Evolutionary conservation across 2,113 vertebrate species (phyloP).

Genomic region (Pterocles burchelli): DNA sequence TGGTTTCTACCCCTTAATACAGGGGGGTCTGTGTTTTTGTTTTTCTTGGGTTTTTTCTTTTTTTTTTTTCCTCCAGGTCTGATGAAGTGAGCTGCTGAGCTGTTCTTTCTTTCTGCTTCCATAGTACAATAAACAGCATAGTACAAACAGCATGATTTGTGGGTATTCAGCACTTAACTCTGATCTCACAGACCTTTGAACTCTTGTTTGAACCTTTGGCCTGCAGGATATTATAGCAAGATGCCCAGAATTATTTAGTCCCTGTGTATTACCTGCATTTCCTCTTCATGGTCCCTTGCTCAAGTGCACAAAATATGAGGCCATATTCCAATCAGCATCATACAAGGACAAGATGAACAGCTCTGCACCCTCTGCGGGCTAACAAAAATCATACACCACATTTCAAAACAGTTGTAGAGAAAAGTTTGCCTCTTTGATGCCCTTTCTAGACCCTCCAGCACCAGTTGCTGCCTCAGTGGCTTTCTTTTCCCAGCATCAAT

Average conservation of each 20-base stretch:
- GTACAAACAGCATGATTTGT: not conserved
- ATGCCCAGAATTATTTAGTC: not conserved
- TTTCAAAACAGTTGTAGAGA: not conserved
- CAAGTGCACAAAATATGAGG: not conserved
- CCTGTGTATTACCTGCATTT: not conserved
- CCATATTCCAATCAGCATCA: not conserved
- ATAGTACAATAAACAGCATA: not conserved
- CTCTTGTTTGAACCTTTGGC: not conserved
- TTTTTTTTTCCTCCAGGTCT: not conserved
- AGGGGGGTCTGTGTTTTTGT: not conserved
- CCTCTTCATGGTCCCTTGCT: not conserved
- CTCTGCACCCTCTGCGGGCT: not conserved
- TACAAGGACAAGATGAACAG: not conserved
- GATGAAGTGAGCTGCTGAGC: not conserved
- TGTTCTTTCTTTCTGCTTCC: not conserved
- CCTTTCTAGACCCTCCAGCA: not conserved
- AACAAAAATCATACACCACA: not conserved
- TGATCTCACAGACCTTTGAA: not conserved
- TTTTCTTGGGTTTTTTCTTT: not conserved
- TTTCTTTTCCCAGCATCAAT: not conserved
- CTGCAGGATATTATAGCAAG: not conserved
- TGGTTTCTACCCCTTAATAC: not conserved
- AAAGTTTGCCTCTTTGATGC: not conserved
- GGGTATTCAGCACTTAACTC: not conserved
- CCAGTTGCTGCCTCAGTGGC: not conserved